Base-by-base conservation (phyloP, 2,797 vertebrate genomes). In the Podarcis siculus region DNA sequence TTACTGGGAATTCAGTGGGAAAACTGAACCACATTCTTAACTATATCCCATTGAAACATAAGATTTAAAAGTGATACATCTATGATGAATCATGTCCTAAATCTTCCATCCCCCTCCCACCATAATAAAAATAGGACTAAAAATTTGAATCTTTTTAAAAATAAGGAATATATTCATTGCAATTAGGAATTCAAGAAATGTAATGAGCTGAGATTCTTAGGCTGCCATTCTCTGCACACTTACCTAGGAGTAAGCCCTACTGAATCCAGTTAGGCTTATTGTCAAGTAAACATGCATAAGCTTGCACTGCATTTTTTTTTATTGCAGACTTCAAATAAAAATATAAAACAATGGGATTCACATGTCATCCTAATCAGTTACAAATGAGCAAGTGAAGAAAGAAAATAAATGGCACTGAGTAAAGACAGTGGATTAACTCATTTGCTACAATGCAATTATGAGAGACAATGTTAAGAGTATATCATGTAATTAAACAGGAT, bases 401-500 rank as follows among this genome's bases (percentile, higher is more conserved):
- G 64, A 37, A 81, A 73, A 45, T 9, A 42, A 71, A 37, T 69
- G 76, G 30, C 25, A 78, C 17, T 71, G 42, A n/a, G 4, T 30
- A 69, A 69, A 58, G 4, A 61, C 5, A 39, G 4, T 39, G 21
- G 32, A 78, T 30, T 86, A 45, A 87, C 45, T 64, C 6, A 64
- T 27, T 42, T 79, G 5, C 66, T 73, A 85, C 17, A 80, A 49
- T 42, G n/a, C 9, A 64, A 19, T 17, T 35, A 72, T 64, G 30
- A 25, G 27, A 42, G 21, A 61, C 23, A 85, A 77, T 55, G 13
- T 71, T 79, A 71, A 39, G 19, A 3, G n/a, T 42, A 61, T 3
- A 72, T 69, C 17, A 58, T 66, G 25, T 35, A 89, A 81, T 39
- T 81, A n/a, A 81, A 92, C 35, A 88, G 64, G 30, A 32, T 19